These are phyloP conservation scores for Psittacula cyanocephala DNA, from an alignment of 2,113 vertebrate species.

Conservation along the genomic window DNA sequence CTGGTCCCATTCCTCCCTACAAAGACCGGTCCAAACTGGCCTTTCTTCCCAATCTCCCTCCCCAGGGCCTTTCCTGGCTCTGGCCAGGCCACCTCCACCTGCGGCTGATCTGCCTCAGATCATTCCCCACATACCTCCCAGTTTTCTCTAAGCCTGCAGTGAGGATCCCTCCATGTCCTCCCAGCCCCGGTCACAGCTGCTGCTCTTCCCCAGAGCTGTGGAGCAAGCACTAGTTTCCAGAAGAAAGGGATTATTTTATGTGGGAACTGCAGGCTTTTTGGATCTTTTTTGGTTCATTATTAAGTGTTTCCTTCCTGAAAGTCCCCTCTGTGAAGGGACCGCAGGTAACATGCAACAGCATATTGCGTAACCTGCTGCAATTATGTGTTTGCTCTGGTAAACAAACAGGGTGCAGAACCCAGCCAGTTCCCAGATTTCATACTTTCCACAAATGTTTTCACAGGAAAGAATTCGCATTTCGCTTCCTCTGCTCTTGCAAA, in stretches of 20 bases:
- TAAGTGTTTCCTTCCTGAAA: not conserved
- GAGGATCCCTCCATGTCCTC: not conserved
- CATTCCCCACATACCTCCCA: not conserved
- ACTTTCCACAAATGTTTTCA: conserved; percentile 26
- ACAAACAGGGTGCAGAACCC: not conserved
- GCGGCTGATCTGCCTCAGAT: not conserved
- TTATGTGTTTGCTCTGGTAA: not conserved
- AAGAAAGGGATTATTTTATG: not conserved
- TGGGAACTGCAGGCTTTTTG: not conserved
- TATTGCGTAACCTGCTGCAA: not conserved
- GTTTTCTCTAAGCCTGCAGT: not conserved
- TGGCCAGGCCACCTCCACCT: not conserved
- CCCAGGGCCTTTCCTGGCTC: not conserved
- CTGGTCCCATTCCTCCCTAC: rapidly evolving
- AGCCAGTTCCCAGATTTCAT: conserved; percentile 8
- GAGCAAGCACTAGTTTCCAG: not conserved
- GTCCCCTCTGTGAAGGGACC: not conserved
- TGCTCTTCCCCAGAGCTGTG: not conserved
- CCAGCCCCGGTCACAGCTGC: not conserved
- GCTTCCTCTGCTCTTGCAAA: conserved; percentile 28
- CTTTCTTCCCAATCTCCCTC: not conserved
- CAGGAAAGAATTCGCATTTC: conserved; percentile 36
- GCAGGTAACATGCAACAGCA: rapidly evolving
- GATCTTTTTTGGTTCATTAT: not conserved
- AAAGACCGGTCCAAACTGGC: not conserved